Evolutionary conservation across 2,113 vertebrate species (phyloP).

Genomic region (Austrofundulus limnaeus): DNA sequence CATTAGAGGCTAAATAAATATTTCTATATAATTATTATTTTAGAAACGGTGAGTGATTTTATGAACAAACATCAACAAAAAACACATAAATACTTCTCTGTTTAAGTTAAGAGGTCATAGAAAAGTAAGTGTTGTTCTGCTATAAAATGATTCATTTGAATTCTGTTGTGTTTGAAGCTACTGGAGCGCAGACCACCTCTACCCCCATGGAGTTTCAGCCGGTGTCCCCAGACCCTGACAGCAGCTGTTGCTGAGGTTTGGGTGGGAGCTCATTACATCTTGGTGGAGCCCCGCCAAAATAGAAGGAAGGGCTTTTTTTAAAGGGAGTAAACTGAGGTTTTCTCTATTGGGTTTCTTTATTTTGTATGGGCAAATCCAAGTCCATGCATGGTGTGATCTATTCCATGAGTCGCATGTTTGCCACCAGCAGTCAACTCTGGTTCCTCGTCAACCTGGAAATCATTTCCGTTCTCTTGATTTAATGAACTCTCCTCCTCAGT

Average conservation of each 20-base stretch:
- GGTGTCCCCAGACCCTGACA: slow-evolving; percentile 70
- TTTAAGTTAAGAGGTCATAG: not conserved
- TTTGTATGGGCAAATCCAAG: slow-evolving; percentile 66
- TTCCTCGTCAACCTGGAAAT: slow-evolving; percentile 41
- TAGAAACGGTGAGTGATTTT: too few relatives aligned
- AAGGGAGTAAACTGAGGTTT: slow-evolving; percentile 75
- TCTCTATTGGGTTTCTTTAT: slow-evolving; percentile 75
- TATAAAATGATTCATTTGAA: slow-evolving; percentile 17
- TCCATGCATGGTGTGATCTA: slow-evolving; percentile 65
- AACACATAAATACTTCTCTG: not conserved
- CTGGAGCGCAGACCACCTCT: slow-evolving; percentile 36
- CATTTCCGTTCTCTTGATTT: slow-evolving; percentile 57
- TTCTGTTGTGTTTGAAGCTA: slow-evolving; percentile 26
- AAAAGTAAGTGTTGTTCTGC: not conserved
- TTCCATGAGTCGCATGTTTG: slow-evolving; percentile 73
- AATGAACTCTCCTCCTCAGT: slow-evolving; percentile 38
- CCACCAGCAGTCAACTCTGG: slow-evolving; percentile 60
- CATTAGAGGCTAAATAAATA: too few relatives aligned
- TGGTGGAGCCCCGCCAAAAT: slow-evolving; percentile 65
- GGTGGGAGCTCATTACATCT: slow-evolving; percentile 74
- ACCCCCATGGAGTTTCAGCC: slow-evolving; percentile 50
- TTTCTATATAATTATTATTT: too few relatives aligned
- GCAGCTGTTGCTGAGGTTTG: slow-evolving; percentile 75
- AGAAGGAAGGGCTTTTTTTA: slow-evolving; percentile 66
- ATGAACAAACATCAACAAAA: too few relatives aligned